These are phyloP conservation scores for Micrasema minimum DNA, from an alignment of 1,140 invertebrate genomes.

Conservation along the genomic window DNA sequence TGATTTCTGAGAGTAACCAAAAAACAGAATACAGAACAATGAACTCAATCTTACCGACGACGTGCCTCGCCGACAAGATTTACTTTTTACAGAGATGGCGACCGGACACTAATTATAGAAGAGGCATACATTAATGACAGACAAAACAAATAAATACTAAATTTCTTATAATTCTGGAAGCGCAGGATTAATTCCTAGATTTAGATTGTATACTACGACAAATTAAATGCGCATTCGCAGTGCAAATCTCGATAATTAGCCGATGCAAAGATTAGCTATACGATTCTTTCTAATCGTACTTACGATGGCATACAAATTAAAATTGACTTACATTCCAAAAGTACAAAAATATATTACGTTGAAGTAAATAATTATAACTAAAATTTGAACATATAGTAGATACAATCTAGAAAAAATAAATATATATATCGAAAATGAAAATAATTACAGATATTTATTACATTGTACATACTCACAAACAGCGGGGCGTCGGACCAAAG, in stretches of 20 bases:
- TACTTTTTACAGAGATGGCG: slow-evolving; percentile 48
- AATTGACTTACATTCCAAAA: not conserved
- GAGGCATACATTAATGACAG: slow-evolving; percentile 39
- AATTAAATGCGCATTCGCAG: not conserved
- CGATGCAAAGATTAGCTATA: slow-evolving; percentile 13
- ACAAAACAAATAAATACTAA: slow-evolving; percentile 25
- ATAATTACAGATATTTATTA: slow-evolving; percentile 11
- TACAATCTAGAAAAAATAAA: not conserved
- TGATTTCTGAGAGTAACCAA: no score
- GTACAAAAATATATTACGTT: not conserved
- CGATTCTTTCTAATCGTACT: slow-evolving; percentile 12
- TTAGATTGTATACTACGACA: not conserved
- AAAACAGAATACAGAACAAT: slow-evolving; percentile 45
- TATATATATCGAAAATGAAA: slow-evolving; percentile 1
- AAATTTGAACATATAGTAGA: no score
- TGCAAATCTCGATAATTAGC: not conserved
- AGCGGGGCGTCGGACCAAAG: slow-evolving; percentile 43
- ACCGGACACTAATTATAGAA: slow-evolving; percentile 47
- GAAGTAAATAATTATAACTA: no score
- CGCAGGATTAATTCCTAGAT: not conserved
- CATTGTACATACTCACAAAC: slow-evolving; percentile 43
- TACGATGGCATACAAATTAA: slow-evolving; percentile 8
- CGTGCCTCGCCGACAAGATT: slow-evolving; percentile 39
- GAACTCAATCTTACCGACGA: slow-evolving; percentile 45
- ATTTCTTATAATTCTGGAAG: not conserved